Evolutionary conservation across 2,113 vertebrate genomes (phyloP).

Genomic region (Alosa alosa): DNA sequence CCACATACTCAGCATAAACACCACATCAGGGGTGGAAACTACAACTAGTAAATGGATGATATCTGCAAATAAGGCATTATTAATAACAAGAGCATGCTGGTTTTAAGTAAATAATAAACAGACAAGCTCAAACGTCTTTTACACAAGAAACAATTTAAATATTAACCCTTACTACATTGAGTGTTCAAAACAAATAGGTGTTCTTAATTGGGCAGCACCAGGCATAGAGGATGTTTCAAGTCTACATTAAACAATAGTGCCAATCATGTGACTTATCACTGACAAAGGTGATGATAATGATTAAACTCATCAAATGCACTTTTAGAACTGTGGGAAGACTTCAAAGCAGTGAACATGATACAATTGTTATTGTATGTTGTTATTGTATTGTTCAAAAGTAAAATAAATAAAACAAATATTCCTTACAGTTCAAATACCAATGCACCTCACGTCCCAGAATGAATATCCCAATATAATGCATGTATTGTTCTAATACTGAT

Average conservation of each 20-base stretch:
- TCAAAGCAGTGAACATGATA: neutral
- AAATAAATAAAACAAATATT: neutral
- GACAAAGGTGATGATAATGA: neutral
- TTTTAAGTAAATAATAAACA: neutral
- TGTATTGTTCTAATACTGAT: neutral
- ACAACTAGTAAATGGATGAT: neutral
- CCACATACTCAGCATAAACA: slow-evolving; percentile 47
- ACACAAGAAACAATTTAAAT: neutral
- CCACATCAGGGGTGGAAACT: neutral
- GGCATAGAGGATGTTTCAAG: neutral
- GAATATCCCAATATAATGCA: neutral
- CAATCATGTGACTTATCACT: neutral
- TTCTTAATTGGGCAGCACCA: neutral
- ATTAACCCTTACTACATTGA: neutral
- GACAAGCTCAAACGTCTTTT: neutral
- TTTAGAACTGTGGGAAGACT: neutral
- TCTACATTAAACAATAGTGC: neutral
- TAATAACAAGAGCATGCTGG: neutral
- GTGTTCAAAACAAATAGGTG: neutral
- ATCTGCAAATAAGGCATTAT: neutral
- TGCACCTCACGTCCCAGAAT: neutral
- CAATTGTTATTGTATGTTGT: neutral
- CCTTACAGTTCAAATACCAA: neutral
- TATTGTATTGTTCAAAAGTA: neutral
- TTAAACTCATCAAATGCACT: neutral